phyloP scores from a whole-genome alignment of 2,113 vertebrate species.

The Aramus guarauna region DNA sequence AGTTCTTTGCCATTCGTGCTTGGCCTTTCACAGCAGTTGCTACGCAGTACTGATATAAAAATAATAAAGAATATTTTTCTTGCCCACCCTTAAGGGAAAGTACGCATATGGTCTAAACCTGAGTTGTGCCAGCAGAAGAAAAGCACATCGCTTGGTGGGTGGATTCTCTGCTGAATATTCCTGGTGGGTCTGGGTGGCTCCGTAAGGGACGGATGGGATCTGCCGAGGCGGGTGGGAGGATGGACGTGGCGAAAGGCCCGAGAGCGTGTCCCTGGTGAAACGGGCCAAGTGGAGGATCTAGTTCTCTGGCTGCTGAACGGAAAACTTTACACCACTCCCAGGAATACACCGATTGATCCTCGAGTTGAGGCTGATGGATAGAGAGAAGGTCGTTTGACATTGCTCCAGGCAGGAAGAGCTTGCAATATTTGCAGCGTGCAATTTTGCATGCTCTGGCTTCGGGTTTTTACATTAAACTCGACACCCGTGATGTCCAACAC shows the following conservation, averaged over 20 bases:
- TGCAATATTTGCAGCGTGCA: not conserved
- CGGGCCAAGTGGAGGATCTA: not conserved
- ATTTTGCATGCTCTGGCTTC: not conserved
- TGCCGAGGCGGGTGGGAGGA: not conserved
- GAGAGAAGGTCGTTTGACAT: slow-evolving; percentile 6
- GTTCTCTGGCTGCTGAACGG: not conserved
- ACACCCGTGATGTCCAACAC: not conserved
- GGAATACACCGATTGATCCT: not conserved
- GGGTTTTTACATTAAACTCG: not conserved
- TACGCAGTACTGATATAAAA: not conserved
- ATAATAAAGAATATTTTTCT: not conserved
- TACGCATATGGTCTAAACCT: slow-evolving; percentile 12
- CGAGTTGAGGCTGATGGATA: not conserved
- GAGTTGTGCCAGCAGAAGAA: not conserved
- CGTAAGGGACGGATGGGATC: not conserved
- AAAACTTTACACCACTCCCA: slow-evolving; percentile 19
- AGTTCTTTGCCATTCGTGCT: rapidly evolving
- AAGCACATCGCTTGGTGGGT: not conserved
- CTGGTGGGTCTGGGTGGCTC: not conserved
- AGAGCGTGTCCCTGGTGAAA: not conserved
- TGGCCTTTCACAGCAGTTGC: not conserved
- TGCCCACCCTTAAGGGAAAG: slow-evolving; percentile 19
- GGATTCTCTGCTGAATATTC: not conserved
- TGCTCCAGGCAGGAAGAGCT: not conserved
- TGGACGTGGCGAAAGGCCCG: not conserved